Percentiles rank a stretch among this genome's conserved stretches.
phyloP scores from a whole-genome alignment of 2,113 vertebrate genomes.

The Phainopepla nitens region DNA sequence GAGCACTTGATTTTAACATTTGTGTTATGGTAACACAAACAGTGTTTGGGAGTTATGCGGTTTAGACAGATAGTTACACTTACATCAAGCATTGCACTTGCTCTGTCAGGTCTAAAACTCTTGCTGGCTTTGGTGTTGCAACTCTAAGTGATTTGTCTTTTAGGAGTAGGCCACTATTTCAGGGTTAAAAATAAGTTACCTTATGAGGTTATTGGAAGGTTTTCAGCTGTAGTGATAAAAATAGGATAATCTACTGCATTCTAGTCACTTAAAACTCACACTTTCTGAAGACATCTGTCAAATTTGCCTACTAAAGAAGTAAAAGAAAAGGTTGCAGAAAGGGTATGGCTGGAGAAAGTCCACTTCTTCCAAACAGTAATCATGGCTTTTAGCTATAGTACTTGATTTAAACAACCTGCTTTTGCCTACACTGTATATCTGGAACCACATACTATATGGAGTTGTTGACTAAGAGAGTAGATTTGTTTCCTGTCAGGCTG shows the following conservation, averaged over 20 bases:
- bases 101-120: not conserved
- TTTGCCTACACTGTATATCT: not conserved
- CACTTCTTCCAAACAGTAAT: not conserved
- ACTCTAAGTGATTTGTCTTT: not conserved
- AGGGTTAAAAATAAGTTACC: not conserved
- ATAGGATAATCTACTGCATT: not conserved
- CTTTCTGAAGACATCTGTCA: not conserved
- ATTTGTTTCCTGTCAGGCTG: not conserved
- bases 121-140: not conserved
- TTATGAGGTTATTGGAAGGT: not conserved
- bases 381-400: not conserved
- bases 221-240: not conserved
- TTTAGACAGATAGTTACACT: not conserved
- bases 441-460: accelerated
- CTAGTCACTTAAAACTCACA: not conserved
- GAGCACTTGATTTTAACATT: not conserved
- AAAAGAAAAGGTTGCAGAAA: not conserved
- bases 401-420: not conserved
- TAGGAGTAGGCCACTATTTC: not conserved
- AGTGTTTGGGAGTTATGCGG: not conserved
- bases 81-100: not conserved
- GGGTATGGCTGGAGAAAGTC: not conserved
- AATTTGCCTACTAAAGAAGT: not conserved
- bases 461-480: not conserved
- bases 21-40: not conserved